Conservation (phyloP, 2,888 invertebrate genomes). For the Lacanobia oleracea region DNA sequence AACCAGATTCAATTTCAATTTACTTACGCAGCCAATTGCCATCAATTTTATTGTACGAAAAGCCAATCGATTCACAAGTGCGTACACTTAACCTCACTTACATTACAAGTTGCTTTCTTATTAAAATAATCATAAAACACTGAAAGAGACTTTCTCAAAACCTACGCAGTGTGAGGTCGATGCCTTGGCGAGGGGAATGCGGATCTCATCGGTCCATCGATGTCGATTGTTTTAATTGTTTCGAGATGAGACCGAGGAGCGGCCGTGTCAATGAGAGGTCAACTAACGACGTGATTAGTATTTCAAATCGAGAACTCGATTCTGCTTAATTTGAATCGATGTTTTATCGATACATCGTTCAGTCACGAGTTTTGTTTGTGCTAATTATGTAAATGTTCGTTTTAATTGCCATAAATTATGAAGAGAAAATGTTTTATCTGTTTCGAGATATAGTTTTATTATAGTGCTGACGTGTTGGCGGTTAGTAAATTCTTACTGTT, state of each 20-base stretch:
- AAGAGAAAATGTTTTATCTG: constrained; percentile 59
- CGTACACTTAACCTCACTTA: constrained; percentile 64
- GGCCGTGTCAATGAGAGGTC: constrained; percentile 82
- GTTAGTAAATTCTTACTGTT: constrained; percentile 29
- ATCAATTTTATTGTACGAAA: constrained; percentile 62
- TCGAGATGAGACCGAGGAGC: constrained; percentile 75
- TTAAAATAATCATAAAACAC: constrained; percentile 71
- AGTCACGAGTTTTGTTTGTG: constrained; percentile 62
- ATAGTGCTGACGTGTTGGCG: constrained; percentile 2
- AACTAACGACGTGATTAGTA: constrained; percentile 77
- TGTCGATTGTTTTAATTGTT: constrained; percentile 84
- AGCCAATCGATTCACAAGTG: constrained; percentile 64
- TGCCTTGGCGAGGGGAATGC: constrained; percentile 71
- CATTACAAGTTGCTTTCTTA: constrained; percentile 65
- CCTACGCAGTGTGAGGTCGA: constrained; percentile 70
- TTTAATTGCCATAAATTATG: constrained; percentile 65
- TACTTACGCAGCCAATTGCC: constrained; percentile 56
- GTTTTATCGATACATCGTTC: constrained; percentile 63
- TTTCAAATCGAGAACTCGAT: constrained; percentile 70
- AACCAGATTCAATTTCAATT: constrained; percentile 42
- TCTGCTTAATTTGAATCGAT: constrained; percentile 65
- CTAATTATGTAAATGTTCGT: constrained; percentile 64
- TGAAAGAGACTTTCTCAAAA: constrained; percentile 64
- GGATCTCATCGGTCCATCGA: constrained; percentile 75
- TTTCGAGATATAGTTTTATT: constrained; percentile 54